Evolutionary conservation across 2,888 invertebrate genomes (phyloP).

Genomic region (Apoda limacodes): DNA sequence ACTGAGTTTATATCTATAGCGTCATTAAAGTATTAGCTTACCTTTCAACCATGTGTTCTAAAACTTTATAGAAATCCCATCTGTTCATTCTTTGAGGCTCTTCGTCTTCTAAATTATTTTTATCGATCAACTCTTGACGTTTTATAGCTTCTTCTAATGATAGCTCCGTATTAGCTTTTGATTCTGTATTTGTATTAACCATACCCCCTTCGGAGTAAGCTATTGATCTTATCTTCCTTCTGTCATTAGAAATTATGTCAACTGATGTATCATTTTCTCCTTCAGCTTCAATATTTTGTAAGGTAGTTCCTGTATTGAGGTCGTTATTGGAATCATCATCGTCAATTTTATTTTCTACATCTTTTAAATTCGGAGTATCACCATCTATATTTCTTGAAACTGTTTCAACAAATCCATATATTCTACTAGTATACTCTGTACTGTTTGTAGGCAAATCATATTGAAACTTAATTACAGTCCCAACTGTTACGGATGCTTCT

Average conservation of each 20-base stretch:
- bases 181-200: constrained; percentile 24
- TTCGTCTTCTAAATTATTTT: constrained; percentile 30
- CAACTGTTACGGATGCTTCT: constrained; percentile 72
- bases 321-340: constrained; percentile 26
- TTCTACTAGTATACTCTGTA: constrained; percentile 65
- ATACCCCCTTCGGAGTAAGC: constrained; percentile 47
- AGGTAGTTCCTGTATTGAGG: constrained; percentile 20
- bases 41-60: constrained; percentile 72
- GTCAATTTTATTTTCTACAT: constrained; percentile 22
- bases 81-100: constrained; percentile 60
- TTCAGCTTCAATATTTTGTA: constrained; percentile 23
- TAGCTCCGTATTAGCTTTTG: constrained; percentile 31
- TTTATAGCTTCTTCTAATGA: constrained; percentile 56
- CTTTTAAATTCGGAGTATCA: constrained; percentile 23
- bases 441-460: constrained; percentile 75
- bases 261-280: constrained; percentile 44
- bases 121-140: constrained; percentile 59
- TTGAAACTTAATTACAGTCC: constrained; percentile 76
- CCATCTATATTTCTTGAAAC: constrained; percentile 52
- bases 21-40: constrained; percentile 27
- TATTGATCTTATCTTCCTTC: constrained; percentile 39
- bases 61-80: constrained; percentile 76
- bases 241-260: constrained; percentile 48
- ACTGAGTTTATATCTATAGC: too few species aligned
- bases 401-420: constrained; percentile 52